A percentile compares a stretch with the other conserved stretches of the same genome.
These are phyloP conservation scores for Drosophila testacea DNA, from an alignment of 2,888 invertebrate species.

Conservation along the genomic window DNA sequence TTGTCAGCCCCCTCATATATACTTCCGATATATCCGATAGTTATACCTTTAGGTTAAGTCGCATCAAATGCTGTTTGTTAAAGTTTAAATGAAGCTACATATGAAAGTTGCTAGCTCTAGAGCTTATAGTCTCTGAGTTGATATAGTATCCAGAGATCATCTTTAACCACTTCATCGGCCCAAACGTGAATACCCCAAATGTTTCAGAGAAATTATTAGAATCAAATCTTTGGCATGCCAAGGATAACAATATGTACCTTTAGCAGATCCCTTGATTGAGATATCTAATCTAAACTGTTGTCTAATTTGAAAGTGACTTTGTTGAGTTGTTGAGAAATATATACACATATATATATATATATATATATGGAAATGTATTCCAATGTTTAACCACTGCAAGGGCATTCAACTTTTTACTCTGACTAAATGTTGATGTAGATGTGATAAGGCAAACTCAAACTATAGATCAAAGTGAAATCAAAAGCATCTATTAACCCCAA, in stretches of 20 bases:
- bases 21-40: background rate
- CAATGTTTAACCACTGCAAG: slow-evolving; percentile 2
- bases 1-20: background rate
- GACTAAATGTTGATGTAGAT: slow-evolving; percentile 11
- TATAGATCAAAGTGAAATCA: slow-evolving; percentile 5
- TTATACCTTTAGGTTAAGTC: background rate
- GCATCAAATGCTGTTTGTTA: slow-evolving; percentile 3
- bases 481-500: background rate
- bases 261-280: slow-evolving; percentile 6
- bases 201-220: slow-evolving; percentile 7
- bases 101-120: background rate
- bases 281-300: background rate
- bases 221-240: slow-evolving; percentile 9
- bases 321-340: background rate
- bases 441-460: slow-evolving; percentile 9
- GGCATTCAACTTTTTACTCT: slow-evolving; percentile 1
- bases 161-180: background rate
- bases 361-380: background rate
- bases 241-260: slow-evolving; percentile 5
- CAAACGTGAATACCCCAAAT: slow-evolving; percentile 4
- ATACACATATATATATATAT: background rate
- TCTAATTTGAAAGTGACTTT: background rate
- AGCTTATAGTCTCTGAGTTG: background rate
- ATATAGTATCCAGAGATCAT: background rate
- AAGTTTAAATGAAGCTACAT: background rate